These are phyloP conservation scores for Atherinomorus stipes DNA, from an alignment of 2,113 vertebrate genomes.

Conservation along the genomic window DNA sequence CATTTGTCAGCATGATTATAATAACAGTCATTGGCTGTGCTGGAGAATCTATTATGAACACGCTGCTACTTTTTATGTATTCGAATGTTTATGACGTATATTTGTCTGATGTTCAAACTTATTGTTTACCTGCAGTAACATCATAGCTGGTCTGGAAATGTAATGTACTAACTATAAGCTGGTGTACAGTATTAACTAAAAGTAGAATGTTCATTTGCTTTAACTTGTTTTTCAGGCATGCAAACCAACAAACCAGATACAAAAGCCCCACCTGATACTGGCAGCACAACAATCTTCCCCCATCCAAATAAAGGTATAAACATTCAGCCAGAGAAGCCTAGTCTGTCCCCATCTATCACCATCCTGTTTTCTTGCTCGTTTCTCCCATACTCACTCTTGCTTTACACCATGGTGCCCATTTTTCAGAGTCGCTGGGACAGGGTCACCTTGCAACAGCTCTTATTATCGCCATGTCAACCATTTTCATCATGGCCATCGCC, in stretches of 20 bases:
- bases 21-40: background rate
- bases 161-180: background rate
- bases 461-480: constrained; percentile 98
- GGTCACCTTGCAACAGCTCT: constrained; percentile 96
- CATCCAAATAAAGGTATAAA: constrained; percentile 89
- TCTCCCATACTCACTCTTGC: background rate
- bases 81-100: background rate
- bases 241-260: constrained; percentile 71
- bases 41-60: background rate
- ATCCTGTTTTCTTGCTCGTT: background rate
- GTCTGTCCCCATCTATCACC: background rate
- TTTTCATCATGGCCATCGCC: constrained; percentile 98
- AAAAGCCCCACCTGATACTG: constrained; percentile 81
- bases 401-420: constrained; percentile 21
- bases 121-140: too few species aligned
- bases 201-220: background rate
- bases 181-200: background rate
- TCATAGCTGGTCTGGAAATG: too few species aligned
- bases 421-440: constrained; percentile 90
- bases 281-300: constrained; percentile 90
- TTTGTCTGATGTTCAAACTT: too few species aligned
- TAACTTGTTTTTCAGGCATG: constrained; percentile 82
- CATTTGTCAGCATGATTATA: background rate
- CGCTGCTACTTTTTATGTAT: background rate
- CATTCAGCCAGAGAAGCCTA: background rate